Base-by-base conservation (phyloP, 2,888 invertebrate species). In the Aleiodes leptofemur region DNA sequence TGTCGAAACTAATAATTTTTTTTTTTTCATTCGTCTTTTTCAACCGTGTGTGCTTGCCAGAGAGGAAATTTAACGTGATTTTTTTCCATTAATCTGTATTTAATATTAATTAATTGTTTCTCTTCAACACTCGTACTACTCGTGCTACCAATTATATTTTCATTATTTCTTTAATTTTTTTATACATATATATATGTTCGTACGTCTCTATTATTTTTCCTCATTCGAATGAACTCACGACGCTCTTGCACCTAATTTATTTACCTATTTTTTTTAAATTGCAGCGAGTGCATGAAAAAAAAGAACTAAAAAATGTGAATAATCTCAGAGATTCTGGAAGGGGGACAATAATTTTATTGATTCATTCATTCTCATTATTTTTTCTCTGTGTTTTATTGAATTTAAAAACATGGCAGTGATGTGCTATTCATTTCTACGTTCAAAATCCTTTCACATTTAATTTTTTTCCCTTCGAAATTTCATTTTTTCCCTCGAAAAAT, bases 391-490 rank as follows among this genome's bases (percentile, higher is more conserved):
- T 75, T 73, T 72, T 69, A 38, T 43, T 14, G 38, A 61, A 61
- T 61, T 77, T 71, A 77, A 78, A 78, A 78, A 81, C 75, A 78
- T 82, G 82, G 82, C 82, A 82, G 82, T 82, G 82, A 81, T 78
- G 79, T 78, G 82, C 81, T 82, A 76, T 78, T 79, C 69, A 51
- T 79, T 76, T 77, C 70, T 70, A 48, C 56, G 9, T 61, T 69
- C 59, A 50, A 56, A 56, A 56, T 69, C 48, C 48, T 34, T 70
- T 57, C 38, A 64, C 69, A 61, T 68, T 56, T 69, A 31, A 55
- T 74, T 61, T 71, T 29, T 61, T 70, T 23, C 16, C 48, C 69
- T 23, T 23, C 23, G 23, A 23, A 23, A 23, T 23, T 31, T 75
- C 31, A 48, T 69, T 74, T 74, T 73, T 55, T 51, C 57, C 55